Conservation (phyloP, 2,113 vertebrate genomes). For the Rhegmatorhina hoffmannsi region DNA sequence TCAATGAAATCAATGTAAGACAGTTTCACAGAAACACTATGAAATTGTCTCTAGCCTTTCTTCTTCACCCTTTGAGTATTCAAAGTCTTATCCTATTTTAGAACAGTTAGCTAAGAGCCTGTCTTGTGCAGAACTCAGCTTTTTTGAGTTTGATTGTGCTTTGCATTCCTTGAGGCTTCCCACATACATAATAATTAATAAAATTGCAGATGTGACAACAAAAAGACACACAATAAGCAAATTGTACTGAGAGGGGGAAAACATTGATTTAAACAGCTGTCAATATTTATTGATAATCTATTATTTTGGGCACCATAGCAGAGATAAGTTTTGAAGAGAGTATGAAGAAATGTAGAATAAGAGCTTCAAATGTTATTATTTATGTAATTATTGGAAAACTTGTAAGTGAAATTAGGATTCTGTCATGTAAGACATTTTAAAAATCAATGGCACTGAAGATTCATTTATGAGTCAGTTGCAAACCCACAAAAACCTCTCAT, state of each 20-base stretch:
- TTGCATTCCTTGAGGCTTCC: not conserved
- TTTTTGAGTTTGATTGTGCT: not conserved
- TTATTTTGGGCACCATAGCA: not conserved
- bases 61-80: not conserved
- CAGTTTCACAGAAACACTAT: not conserved
- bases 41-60: not conserved
- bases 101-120: not conserved
- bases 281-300: not conserved
- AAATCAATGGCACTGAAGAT: not conserved
- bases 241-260: not conserved
- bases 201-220: not conserved
- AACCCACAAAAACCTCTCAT: not conserved
- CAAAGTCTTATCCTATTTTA: not conserved
- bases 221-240: not conserved
- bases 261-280: not conserved
- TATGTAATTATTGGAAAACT: not conserved
- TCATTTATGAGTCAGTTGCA: constrained; percentile 2
- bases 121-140: not conserved
- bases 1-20: not conserved
- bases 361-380: not conserved
- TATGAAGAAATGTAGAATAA: not conserved
- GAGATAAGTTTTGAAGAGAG: not conserved
- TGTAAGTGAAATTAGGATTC: not conserved
- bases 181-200: not conserved
- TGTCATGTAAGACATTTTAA: not conserved